A percentile compares a stretch with the other conserved stretches of the same genome.
Evolutionary conservation across 2,888 invertebrate genomes (phyloP).

Genomic region (Biston stratarius): DNA sequence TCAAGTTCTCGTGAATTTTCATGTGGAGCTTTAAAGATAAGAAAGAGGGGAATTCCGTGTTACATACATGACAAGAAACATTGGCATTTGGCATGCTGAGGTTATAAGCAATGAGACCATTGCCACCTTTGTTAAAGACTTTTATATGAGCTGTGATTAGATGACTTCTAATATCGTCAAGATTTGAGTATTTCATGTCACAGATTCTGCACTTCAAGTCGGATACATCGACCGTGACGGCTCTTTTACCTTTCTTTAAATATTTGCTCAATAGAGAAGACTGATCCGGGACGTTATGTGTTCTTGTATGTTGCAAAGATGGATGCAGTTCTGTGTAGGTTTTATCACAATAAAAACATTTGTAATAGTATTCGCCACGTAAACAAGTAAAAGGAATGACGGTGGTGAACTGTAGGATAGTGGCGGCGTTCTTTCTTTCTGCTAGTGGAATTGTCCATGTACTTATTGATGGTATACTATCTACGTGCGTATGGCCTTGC

Average conservation of each 20-base stretch:
- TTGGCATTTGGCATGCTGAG: slow-evolving; percentile 63
- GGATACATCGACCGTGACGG: slow-evolving; percentile 78
- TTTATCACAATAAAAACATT: slow-evolving; percentile 79
- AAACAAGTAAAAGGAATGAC: slow-evolving; percentile 78
- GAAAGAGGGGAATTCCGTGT: slow-evolving; percentile 72
- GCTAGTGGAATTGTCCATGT: slow-evolving; percentile 82
- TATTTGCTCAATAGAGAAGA: slow-evolving; percentile 64
- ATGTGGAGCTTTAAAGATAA: slow-evolving; percentile 76
- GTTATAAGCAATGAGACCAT: slow-evolving; percentile 76
- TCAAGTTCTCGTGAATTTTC: slow-evolving; percentile 77
- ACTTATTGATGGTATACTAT: slow-evolving; percentile 58
- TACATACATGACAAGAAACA: slow-evolving; percentile 70
- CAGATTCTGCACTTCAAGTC: slow-evolving; percentile 72
- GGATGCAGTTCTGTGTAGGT: slow-evolving; percentile 75
- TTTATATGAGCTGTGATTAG: slow-evolving; percentile 64
- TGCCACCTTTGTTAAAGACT: slow-evolving; percentile 74
- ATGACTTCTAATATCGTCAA: slow-evolving; percentile 73
- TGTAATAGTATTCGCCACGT: slow-evolving; percentile 71
- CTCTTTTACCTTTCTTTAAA: slow-evolving; percentile 73
- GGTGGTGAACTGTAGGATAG: slow-evolving; percentile 73
- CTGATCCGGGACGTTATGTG: slow-evolving; percentile 67
- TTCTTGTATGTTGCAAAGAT: slow-evolving; percentile 66
- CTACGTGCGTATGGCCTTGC: background rate
- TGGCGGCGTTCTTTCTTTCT: slow-evolving; percentile 78
- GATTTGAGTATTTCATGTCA: slow-evolving; percentile 67